phyloP scores from a whole-genome alignment of 2,113 vertebrate species.

The Passer domesticus region DNA sequence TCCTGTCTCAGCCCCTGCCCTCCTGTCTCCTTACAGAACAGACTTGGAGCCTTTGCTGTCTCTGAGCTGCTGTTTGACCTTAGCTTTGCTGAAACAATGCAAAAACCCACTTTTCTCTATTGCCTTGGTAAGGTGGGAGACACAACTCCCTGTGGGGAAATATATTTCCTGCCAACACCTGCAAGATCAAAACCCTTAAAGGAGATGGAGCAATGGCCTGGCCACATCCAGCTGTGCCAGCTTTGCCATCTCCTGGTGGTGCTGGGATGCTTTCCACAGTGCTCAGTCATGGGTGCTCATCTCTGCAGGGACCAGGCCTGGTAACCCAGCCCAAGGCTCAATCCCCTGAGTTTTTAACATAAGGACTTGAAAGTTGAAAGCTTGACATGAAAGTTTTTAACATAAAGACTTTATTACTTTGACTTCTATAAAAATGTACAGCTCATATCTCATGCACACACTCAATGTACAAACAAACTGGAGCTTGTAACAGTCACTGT shows the following conservation, averaged over 20 bases:
- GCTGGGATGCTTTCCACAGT: not conserved
- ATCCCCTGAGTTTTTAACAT: not conserved
- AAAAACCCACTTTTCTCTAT: not conserved
- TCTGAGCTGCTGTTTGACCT: not conserved
- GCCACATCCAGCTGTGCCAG: not conserved
- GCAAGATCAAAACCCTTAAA: not conserved
- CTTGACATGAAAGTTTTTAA: not conserved
- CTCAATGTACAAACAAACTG: not conserved
- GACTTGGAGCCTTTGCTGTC: accelerated
- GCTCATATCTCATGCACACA: not conserved
- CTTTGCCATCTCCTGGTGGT: not conserved
- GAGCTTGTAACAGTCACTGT: not conserved
- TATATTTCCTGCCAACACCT: not conserved
- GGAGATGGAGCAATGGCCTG: not conserved
- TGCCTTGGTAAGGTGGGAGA: not conserved
- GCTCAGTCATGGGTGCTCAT: accelerated
- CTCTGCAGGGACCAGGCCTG: not conserved
- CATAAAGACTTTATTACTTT: not conserved
- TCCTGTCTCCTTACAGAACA: not conserved
- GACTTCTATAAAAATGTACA: not conserved
- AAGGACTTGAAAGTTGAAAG: not conserved
- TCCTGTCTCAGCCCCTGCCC: not conserved
- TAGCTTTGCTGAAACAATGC: not conserved
- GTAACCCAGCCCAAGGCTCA: not conserved
- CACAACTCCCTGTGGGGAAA: not conserved